phyloP scores from a whole-genome alignment of 2,888 invertebrate species.

The Amblyteles armatorius region DNA sequence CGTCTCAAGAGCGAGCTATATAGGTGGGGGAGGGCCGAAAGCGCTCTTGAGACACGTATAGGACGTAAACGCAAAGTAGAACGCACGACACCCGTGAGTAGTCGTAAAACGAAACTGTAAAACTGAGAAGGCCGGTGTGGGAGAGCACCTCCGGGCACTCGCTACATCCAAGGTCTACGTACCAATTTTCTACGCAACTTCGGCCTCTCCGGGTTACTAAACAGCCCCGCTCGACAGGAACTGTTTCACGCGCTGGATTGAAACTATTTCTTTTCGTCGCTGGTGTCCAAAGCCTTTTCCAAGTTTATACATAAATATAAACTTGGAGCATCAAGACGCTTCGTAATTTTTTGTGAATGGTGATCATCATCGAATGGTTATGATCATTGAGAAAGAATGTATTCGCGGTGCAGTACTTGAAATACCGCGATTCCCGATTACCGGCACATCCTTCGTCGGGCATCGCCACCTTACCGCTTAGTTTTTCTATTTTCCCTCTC shows the following conservation, averaged over 20 bases:
- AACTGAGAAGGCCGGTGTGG: conserved; percentile 70
- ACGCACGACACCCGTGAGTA: conserved; percentile 80
- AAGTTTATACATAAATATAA: background rate
- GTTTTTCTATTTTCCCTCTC: background rate
- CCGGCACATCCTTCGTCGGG: background rate
- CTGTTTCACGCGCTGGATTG: conserved; percentile 57
- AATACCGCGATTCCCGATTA: conserved; percentile 26
- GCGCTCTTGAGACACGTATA: conserved; percentile 71
- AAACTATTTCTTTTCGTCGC: conserved; percentile 69
- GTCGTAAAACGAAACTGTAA: conserved; percentile 82
- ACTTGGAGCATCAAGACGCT: background rate
- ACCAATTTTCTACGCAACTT: conserved; percentile 69
- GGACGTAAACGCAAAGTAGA: conserved; percentile 79
- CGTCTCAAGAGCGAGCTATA: conserved; percentile 41
- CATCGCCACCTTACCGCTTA: background rate
- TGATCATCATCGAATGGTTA: background rate
- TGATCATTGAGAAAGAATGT: conserved; percentile 25
- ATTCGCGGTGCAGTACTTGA: background rate
- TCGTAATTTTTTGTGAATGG: too few species aligned
- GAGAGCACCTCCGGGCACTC: conserved; percentile 38
- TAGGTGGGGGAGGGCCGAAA: conserved; percentile 51
- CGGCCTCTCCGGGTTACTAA: conserved; percentile 68
- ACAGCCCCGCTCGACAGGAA: conserved; percentile 60
- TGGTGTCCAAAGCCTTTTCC: background rate
- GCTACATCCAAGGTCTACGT: conserved; percentile 40